Evolutionary conservation across 2,113 vertebrate species (phyloP).

Genomic region (Vulpes lagopus): DNA sequence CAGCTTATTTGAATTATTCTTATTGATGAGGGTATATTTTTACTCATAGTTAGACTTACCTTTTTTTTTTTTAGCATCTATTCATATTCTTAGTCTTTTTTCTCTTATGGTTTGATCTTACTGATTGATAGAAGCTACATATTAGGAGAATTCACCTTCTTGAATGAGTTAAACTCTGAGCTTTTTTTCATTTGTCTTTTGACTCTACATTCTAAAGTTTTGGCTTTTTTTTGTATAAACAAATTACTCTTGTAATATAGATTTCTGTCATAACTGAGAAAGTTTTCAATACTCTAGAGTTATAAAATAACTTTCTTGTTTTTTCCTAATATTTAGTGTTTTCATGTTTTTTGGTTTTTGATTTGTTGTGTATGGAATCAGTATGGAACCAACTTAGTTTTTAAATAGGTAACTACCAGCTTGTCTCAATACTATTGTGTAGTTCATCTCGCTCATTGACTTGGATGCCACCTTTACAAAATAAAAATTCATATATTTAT

Average conservation of each 20-base stretch:
- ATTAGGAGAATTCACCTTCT: not conserved
- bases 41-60: not conserved
- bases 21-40: not conserved
- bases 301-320: not conserved
- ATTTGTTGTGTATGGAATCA: not conserved
- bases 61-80: not conserved
- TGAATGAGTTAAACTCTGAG: not conserved
- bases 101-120: not conserved
- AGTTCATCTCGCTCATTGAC: conserved; percentile 12
- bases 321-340: not conserved
- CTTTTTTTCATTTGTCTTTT: not conserved
- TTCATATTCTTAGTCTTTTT: not conserved
- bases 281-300: not conserved
- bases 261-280: not conserved
- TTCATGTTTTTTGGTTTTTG: conserved; percentile 8
- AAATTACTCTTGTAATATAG: not conserved
- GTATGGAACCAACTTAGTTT: not conserved
- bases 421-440: not conserved
- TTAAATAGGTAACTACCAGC: not conserved
- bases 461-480: conserved; percentile 42
- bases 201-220: not conserved
- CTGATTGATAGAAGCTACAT: not conserved
- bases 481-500: not conserved
- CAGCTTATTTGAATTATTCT: not conserved
- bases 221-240: not conserved